These are phyloP conservation scores for Stigmatopora nigra DNA, from an alignment of 2,113 vertebrate genomes.

Conservation along the genomic window DNA sequence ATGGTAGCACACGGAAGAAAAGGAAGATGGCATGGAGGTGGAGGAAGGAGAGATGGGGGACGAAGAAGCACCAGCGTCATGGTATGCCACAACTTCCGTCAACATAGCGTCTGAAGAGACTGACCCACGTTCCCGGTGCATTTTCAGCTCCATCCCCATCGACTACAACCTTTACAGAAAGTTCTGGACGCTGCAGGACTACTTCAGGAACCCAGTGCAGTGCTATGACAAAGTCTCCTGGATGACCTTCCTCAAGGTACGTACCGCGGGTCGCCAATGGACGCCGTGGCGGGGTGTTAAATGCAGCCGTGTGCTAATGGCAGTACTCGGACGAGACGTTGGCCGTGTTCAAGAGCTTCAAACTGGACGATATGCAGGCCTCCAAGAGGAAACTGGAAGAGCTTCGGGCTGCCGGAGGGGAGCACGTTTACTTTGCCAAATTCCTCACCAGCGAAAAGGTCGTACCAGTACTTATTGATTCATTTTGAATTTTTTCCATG, in stretches of 20 bases:
- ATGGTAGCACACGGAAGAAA: slow-evolving; percentile 80
- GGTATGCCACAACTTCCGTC: slow-evolving; percentile 57
- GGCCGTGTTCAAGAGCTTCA: slow-evolving; percentile 96
- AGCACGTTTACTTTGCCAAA: slow-evolving; percentile 96
- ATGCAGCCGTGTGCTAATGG: neutral
- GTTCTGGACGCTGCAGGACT: slow-evolving; percentile 98
- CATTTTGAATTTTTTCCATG: neutral
- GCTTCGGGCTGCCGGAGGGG: slow-evolving; percentile 80
- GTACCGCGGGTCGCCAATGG: neutral
- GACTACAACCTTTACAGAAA: slow-evolving; percentile 99
- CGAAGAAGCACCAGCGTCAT: slow-evolving; percentile 85
- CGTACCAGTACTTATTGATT: neutral
- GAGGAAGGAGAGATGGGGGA: slow-evolving; percentile 99
- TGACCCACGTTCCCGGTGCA: neutral
- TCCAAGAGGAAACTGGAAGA: slow-evolving; percentile 92
- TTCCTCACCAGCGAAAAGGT: slow-evolving; percentile 99
- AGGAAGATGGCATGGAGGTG: slow-evolving; percentile 92
- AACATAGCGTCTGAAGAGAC: neutral
- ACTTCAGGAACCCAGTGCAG: slow-evolving; percentile 94
- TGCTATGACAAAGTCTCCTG: slow-evolving; percentile 96
- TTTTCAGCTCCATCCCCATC: slow-evolving; percentile 89
- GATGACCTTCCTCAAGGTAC: slow-evolving; percentile 96
- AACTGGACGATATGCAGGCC: slow-evolving; percentile 93
- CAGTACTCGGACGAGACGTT: slow-evolving; percentile 95
- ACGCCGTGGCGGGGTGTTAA: neutral